Evolutionary conservation across 2,888 invertebrate genomes (phyloP), one percentile per base, ranked within the genome.

Genomic region (Crioceris asparagi): DNA sequence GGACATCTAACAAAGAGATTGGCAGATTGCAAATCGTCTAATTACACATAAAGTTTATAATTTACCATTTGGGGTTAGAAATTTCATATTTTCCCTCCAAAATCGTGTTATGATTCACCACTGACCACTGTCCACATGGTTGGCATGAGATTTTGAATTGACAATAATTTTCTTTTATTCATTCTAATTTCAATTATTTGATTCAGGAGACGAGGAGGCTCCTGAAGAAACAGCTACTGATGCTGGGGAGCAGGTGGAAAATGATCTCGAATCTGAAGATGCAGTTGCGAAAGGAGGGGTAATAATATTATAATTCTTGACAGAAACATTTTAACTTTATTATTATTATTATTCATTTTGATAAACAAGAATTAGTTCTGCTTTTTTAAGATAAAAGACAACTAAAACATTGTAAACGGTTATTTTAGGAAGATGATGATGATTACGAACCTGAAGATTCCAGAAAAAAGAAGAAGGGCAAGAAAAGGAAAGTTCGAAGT

Each of bases 381-480:
- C n/a, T n/a, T n/a, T n/a, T n/a, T 21, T 21, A 10, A 21, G 6
- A 21, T 21, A 21, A 21, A 21, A 7, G 6, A 21, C 21, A 21
- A 21, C 10, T 21, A 21, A 21, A 21, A 21, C 21, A 21, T 10
- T 21, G 21, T 6, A n/a, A n/a, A 6, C 11, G 12, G 27, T 6
- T 8, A 14, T 27, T 27, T 5, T 39, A 78, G 72, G 79, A 87
- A 62, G 87, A 85, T 59, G 86, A 88, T 62, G 87, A 87, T 54
- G 87, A 88, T 61, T 86, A 84, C 52, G 86, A 86, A 46, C 83
- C 82, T 36, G 87, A 87, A 58, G 86, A 83, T 65, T 74, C 74
- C 34, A 76, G 84, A 53, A 86, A 85, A 64, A 86, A 87, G 67
- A 92, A 92, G 60, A 91, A 92, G 56, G 91, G 90, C 16, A 93